Evolutionary conservation across 2,113 vertebrate genomes (phyloP).

Genomic region (Suncus etruscus): DNA sequence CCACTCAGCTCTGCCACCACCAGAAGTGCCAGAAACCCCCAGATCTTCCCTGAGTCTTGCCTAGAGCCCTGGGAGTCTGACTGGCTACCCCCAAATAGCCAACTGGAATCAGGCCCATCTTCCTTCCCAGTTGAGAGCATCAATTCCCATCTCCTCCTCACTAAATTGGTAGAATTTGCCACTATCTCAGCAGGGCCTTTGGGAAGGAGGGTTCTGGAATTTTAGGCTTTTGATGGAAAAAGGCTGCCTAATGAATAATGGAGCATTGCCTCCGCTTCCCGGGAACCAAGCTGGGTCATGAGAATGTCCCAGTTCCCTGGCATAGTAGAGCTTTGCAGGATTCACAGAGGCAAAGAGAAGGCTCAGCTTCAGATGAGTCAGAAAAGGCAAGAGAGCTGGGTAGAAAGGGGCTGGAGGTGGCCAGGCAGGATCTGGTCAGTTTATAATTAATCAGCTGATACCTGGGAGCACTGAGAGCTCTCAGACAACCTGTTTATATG

Average conservation of each 20-base stretch:
- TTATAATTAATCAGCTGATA: neutral
- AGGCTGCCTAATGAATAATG: conserved; percentile 75
- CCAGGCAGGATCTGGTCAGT: rapidly evolving
- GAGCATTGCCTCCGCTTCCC: conserved; percentile 58
- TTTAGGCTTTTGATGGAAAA: conserved; percentile 73
- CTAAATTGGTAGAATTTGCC: neutral
- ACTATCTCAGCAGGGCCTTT: neutral
- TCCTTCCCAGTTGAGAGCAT: neutral
- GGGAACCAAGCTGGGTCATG: neutral
- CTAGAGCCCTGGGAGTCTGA: neutral
- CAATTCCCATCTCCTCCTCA: neutral
- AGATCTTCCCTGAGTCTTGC: neutral
- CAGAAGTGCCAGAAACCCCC: neutral
- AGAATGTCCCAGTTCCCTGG: neutral
- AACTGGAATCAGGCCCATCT: conserved; percentile 35
- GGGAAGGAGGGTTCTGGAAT: conserved; percentile 6
- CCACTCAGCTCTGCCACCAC: neutral
- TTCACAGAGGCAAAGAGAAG: neutral
- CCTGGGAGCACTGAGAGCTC: neutral
- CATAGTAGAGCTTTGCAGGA: neutral
- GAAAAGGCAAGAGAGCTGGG: neutral
- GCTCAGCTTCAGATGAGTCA: neutral
- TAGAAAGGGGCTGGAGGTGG: neutral
- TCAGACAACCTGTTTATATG: neutral
- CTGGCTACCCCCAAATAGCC: neutral